These are phyloP conservation scores for Pachypeltis micranthus DNA, from an alignment of 1,140 invertebrate genomes.

Conservation along the genomic window DNA sequence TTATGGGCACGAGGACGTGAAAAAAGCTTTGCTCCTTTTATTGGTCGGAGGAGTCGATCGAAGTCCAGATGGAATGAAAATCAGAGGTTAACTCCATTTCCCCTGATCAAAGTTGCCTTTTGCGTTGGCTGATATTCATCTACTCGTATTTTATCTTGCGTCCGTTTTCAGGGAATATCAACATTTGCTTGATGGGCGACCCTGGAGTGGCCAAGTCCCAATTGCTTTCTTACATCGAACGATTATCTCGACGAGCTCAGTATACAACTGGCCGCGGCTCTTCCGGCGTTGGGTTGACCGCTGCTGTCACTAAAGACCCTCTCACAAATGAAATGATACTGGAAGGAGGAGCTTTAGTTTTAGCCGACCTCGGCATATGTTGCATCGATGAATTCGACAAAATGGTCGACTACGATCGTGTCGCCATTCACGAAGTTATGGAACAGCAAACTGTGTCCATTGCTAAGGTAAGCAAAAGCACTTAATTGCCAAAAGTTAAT, in stretches of 20 bases:
- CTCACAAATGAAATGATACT: constrained; percentile 61
- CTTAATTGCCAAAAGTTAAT: too few species aligned
- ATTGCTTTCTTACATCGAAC: constrained; percentile 86
- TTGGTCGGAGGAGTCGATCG: constrained; percentile 93
- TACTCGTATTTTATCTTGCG: too few species aligned
- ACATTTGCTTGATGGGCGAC: constrained; percentile 99
- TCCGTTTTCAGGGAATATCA: constrained; percentile 67
- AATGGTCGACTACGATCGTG: constrained; percentile 92
- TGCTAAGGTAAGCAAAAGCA: constrained; percentile 84
- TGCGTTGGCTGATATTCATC: background rate
- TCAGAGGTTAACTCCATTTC: constrained; percentile 44
- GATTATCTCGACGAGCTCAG: constrained; percentile 75
- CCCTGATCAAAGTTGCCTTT: background rate
- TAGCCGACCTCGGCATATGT: constrained; percentile 95
- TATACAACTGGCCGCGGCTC: constrained; percentile 90
- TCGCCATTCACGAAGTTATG: constrained; percentile 99
- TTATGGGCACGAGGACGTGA: constrained; percentile 95
- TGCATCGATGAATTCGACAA: constrained; percentile 99
- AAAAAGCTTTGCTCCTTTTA: constrained; percentile 87
- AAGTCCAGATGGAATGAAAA: constrained; percentile 71
- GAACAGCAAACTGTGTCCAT: constrained; percentile 99
- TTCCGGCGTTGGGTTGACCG: constrained; percentile 94
- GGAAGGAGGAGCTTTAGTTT: constrained; percentile 96
- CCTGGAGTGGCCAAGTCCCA: constrained; percentile 99
- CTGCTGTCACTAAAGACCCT: constrained; percentile 95